These are phyloP conservation scores for Xiphophorus birchmanni DNA, from an alignment of 2,797 vertebrate genomes.

Conservation along the genomic window DNA sequence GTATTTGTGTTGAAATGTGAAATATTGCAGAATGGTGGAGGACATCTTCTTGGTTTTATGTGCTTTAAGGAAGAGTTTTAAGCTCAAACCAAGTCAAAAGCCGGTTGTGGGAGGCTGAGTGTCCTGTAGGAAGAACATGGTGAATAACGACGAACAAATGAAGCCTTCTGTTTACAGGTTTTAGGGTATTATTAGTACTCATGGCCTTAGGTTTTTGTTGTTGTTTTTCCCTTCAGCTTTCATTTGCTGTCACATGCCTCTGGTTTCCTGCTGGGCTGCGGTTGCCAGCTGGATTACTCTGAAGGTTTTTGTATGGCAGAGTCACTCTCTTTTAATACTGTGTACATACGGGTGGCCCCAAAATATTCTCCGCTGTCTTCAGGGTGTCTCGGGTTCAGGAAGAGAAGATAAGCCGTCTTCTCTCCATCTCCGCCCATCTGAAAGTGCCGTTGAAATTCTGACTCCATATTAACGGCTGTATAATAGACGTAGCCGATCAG, in stretches of 20 bases:
- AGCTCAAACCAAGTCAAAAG: not conserved
- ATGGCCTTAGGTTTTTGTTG: not conserved
- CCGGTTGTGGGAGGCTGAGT: not conserved
- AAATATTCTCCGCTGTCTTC: slow-evolving; percentile 65
- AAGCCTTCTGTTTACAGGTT: not conserved
- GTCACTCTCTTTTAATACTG: slow-evolving; percentile 34
- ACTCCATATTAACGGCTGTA: not conserved
- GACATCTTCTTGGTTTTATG: not conserved
- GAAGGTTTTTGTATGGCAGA: slow-evolving; percentile 52
- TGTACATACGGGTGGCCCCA: slow-evolving; percentile 53
- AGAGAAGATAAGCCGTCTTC: slow-evolving; percentile 39
- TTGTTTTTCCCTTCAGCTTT: not conserved
- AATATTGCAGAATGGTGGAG: not conserved
- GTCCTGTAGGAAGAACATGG: not conserved
- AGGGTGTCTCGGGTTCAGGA: slow-evolving; percentile 36
- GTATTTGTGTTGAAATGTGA: not conserved
- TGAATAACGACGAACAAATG: not conserved
- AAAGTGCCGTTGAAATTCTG: slow-evolving; percentile 20
- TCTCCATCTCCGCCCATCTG: slow-evolving; percentile 61
- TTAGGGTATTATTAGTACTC: not conserved
- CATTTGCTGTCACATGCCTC: slow-evolving; percentile 8
- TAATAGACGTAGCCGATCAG: slow-evolving; percentile 51
- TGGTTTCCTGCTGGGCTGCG: slow-evolving; percentile 30
- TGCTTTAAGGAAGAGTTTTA: not conserved
- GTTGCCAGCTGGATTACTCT: not conserved